Evolutionary conservation across 2,888 invertebrate species (phyloP), one percentile per base, ranked within the genome.

Genomic region (Parnassius smintheus): DNA sequence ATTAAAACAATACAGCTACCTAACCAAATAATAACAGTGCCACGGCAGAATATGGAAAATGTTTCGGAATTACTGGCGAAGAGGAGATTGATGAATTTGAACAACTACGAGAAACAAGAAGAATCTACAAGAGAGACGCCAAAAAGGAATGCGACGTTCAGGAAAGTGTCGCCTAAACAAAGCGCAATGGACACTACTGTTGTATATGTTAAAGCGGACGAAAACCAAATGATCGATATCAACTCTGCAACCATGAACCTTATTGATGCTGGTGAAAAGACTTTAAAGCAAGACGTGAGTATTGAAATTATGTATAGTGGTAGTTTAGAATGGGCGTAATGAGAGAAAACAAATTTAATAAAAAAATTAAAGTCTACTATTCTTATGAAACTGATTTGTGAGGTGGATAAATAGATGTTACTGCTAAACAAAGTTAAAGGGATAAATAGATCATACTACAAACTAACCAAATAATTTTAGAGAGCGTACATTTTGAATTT

Each of bases 241-340:
- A 91, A 91, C 69, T 86, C 91, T 2, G 91, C 91, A 4, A 91
- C 91, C 10, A 69, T 90, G 68, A 88, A 83, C 68, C 78, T 91
- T 54, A 81, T 91, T 49, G 87, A 85, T 69, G 72, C 81, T 9
- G 74, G 72, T 41, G 90, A 89, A 2, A 79, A 68, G 52, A 82
- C 81, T 1, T 65, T 77, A 57, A 78, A 78, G 48, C 79, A 81
- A 56, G 85, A 87, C 70, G 86, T 83, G 67, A 75, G 75, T 73
- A 53, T 55, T 35, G 25, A 51, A 51, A 41, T 55, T 56, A 46
- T 57, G 9, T 62, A 11, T 9, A 49, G 2, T 13, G 13, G 22
- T 35, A 1, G 4, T 35, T 35, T 35, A 3, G 0, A 35, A 35
- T 35, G 3, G 35, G 35, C 3, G 18, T 7, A 35, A 35, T 1